Conservation (phyloP, 2,797 vertebrate species). For the Coranthus polyacanthus region DNA sequence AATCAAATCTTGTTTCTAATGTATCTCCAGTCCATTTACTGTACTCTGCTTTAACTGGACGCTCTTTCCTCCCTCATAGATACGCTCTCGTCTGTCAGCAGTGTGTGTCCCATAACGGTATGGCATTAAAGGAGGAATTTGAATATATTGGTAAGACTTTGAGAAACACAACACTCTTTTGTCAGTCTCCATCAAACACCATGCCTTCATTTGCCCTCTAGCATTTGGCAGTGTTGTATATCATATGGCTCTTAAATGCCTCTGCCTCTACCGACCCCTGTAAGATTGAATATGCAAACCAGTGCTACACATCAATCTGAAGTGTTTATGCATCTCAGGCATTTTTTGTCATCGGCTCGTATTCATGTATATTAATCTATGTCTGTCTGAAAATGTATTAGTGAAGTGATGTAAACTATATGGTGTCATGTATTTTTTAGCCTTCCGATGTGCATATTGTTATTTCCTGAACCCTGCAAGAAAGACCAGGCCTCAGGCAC, state of each 20-base stretch:
- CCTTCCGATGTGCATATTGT: conserved; percentile 98
- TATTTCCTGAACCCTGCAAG: conserved; percentile 98
- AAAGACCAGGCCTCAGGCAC: conserved; percentile 95
- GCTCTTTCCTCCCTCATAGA: conserved; percentile 78
- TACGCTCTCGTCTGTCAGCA: conserved; percentile 99
- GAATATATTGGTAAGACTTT: conserved; percentile 96
- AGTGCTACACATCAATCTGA: conserved; percentile 75
- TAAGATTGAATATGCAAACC: conserved; percentile 84
- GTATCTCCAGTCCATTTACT: conserved; percentile 17
- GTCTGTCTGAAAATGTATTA: conserved; percentile 57
- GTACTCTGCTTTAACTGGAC: conserved; percentile 28
- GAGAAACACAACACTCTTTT: conserved; percentile 68
- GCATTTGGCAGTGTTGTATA: conserved; percentile 81
- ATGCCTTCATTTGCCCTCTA: conserved; percentile 83
- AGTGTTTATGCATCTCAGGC: conserved; percentile 79
- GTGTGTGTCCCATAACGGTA: conserved; percentile 98
- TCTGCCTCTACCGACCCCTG: conserved; percentile 76
- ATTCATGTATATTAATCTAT: conserved; percentile 83
- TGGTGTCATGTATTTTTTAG: conserved; percentile 78
- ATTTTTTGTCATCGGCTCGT: conserved; percentile 75
- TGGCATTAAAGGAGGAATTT: conserved; percentile 99
- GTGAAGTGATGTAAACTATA: conserved; percentile 50
- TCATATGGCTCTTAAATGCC: conserved; percentile 85
- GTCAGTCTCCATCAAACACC: conserved; percentile 82
- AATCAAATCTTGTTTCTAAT: conserved; percentile 15